These are phyloP conservation scores for Psephotus haematonotus DNA, from an alignment of 2,113 vertebrate species.

Conservation along the genomic window DNA sequence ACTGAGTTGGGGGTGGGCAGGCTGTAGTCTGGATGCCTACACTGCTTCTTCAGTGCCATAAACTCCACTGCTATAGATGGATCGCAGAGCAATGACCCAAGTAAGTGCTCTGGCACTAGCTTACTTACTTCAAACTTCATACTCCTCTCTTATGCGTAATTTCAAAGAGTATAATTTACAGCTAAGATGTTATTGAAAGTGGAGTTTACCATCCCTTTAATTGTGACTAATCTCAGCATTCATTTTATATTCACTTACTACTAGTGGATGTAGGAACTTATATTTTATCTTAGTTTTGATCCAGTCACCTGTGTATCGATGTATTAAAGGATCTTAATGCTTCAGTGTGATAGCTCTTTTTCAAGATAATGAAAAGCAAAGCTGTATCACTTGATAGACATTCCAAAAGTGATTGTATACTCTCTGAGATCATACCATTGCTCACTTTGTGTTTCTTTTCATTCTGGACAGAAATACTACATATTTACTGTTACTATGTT, in stretches of 20 bases:
- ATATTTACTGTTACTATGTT: background rate
- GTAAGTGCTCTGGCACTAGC: background rate
- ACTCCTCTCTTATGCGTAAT: background rate
- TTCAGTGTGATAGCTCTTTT: background rate
- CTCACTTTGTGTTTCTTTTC: background rate
- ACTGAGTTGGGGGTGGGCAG: background rate
- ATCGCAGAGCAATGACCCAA: background rate
- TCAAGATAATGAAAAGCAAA: background rate
- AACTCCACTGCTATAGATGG: background rate
- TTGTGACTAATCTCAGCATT: background rate
- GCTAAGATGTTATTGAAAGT: background rate
- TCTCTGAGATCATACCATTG: background rate
- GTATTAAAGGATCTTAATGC: background rate
- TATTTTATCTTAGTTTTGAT: background rate
- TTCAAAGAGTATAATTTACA: background rate
- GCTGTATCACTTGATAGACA: fast-evolving
- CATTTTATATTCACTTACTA: background rate
- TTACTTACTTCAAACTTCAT: background rate
- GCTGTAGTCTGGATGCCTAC: background rate
- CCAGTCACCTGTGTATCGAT: background rate
- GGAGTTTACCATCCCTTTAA: background rate
- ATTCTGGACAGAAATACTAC: background rate
- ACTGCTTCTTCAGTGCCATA: background rate
- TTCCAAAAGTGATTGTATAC: background rate
- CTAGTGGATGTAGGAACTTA: background rate